Evolutionary conservation across 2,888 invertebrate genomes (phyloP), one percentile per base, ranked within the genome.

Genomic region (Drosophila cracens): DNA sequence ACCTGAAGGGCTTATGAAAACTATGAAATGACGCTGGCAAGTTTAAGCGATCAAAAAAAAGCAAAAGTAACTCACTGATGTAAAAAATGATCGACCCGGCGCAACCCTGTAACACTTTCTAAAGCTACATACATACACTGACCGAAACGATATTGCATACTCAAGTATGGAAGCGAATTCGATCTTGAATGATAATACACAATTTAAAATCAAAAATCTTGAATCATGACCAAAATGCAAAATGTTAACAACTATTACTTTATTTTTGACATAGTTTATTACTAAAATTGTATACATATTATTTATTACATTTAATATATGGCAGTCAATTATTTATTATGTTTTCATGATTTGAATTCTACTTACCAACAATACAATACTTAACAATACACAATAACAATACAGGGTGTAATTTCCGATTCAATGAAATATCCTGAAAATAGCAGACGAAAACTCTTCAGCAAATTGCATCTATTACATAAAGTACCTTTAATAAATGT

Each of bases 1-100:
- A 59, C 40, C 59, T 53, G 48, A 63, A 62, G 59, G 43, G 38
- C 53, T 65, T 27, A n/a, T 33, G 54, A 49, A 33, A 68, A 52
- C 36, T 59, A 27, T 54, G 31, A n/a, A 21, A 43, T 16, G 16
- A 43, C 46, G 29, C 52, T 40, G 34, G 2, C 8, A 33, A 29
- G 40, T 33, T 49, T 18, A 21, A 18, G 34, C 49, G 48, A 70
- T 67, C 67, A 56, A 51, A 51, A 21, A 31, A 31, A 36, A n/a
- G 16, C 16, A 40, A 25, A 0, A 21, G 16, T n/a, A 38, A 13
- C 16, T 25, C n/a, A 2, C 27, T 11, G 6, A 27, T 4, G 3
- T 6, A 11, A 10, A 16, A 21, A 25, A 4, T 53, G 34, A 16
- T 36, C n/a, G 27, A 31, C 29, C 27, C 4, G 1, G 10, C 27